A percentile compares a stretch with the other conserved stretches of the same genome.
These are phyloP conservation scores for Pseudomyrmex pallidus DNA, from an alignment of 1,140 invertebrate species.

Conservation along the genomic window DNA sequence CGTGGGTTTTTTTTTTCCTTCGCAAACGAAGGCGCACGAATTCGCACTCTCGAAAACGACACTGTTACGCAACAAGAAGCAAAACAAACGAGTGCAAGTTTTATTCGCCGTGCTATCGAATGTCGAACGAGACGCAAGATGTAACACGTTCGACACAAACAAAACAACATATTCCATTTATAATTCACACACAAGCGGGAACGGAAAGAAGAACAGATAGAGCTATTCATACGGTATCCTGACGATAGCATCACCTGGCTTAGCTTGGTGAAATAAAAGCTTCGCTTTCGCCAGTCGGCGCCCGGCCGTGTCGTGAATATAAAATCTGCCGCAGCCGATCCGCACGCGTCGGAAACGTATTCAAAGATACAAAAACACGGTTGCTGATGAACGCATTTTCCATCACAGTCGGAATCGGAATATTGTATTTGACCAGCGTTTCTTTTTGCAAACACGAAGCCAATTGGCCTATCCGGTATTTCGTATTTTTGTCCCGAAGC, in stretches of 20 bases:
- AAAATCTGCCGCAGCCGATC: conserved; percentile 26
- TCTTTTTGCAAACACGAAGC: conserved; percentile 2
- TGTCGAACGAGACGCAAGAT: conserved; percentile 16
- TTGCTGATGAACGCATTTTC: conserved; percentile 43
- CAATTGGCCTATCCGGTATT: background rate
- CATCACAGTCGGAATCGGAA: conserved; percentile 7
- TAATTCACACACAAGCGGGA: conserved; percentile 13
- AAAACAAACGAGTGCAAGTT: background rate
- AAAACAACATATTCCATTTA: conserved; percentile 27
- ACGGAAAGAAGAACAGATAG: conserved; percentile 28
- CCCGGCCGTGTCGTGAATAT: conserved; percentile 30
- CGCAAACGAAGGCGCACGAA: background rate
- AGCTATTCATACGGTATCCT: conserved; percentile 31
- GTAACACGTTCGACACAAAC: conserved; percentile 25
- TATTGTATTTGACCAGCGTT: conserved; percentile 35
- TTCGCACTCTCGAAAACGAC: background rate
- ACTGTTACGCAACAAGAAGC: background rate
- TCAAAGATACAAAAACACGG: conserved; percentile 25
- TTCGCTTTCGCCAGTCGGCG: background rate
- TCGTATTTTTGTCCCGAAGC: background rate
- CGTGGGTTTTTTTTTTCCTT: no score
- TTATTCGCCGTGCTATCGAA: background rate
- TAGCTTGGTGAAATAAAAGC: conserved; percentile 30
- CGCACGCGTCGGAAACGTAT: background rate
- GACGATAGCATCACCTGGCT: conserved; percentile 18